Conservation (phyloP, 2,797 vertebrate species). For the Lepilemur ruficaudatus region DNA sequence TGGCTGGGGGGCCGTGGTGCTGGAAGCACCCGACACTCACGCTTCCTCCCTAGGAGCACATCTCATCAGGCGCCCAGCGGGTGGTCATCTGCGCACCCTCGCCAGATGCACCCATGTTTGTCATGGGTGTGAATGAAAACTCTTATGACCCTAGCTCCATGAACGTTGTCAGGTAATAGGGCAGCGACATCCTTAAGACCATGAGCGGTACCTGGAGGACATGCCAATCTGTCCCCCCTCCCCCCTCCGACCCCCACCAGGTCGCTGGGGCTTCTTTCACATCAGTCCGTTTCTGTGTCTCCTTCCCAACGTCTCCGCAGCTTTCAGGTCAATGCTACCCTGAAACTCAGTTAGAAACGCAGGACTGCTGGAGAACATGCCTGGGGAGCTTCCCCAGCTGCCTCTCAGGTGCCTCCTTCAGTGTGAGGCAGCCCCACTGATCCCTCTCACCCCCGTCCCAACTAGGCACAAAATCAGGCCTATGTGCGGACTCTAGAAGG, state of each 20-base stretch:
- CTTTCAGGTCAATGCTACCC: not conserved
- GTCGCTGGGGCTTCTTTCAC: not conserved
- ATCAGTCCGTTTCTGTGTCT: not conserved
- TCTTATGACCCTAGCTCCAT: constrained; percentile 90
- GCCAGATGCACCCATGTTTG: constrained; percentile 92
- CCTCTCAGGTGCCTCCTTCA: not conserved
- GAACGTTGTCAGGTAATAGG: constrained; percentile 90
- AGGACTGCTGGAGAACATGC: not conserved
- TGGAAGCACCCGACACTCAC: not conserved
- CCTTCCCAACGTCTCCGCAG: not conserved
- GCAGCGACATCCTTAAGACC: not conserved
- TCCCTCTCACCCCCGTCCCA: not conserved
- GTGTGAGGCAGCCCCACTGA: not conserved
- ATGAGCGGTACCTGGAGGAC: not conserved
- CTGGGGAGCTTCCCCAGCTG: not conserved
- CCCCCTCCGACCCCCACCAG: too few relatives aligned
- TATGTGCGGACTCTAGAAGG: not conserved
- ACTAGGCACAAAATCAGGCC: not conserved
- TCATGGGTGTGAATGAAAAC: constrained; percentile 94
- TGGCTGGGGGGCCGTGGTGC: not conserved
- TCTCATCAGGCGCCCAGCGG: constrained; percentile 88
- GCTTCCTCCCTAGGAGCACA: constrained; percentile 83
- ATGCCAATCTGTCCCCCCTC: not conserved
- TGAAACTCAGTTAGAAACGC: not conserved
- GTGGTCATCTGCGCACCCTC: constrained; percentile 92